These are phyloP conservation scores for Drosophila anomelani DNA, from an alignment of 2,888 invertebrate species.

Conservation along the genomic window DNA sequence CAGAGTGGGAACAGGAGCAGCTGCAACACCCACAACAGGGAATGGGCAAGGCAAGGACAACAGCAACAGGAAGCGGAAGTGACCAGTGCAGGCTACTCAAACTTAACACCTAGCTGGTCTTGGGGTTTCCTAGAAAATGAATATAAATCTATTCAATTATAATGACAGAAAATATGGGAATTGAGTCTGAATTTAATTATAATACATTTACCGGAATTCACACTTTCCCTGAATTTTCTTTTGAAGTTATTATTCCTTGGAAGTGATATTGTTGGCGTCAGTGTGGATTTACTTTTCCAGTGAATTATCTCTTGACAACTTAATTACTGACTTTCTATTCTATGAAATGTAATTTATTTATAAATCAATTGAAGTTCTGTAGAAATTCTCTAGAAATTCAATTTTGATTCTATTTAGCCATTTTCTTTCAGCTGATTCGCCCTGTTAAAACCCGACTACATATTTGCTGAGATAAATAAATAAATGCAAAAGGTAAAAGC, in stretches of 20 bases:
- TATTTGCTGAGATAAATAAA: slow-evolving; percentile 7
- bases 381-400: background rate
- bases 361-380: background rate
- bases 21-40: slow-evolving; percentile 22
- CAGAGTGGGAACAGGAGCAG: slow-evolving; percentile 30
- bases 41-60: slow-evolving; percentile 14
- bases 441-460: background rate
- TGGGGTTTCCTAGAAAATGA: background rate
- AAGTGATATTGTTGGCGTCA: background rate
- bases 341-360: background rate
- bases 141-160: background rate
- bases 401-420: background rate
- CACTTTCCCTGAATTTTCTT: background rate
- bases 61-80: slow-evolving; percentile 24
- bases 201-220: background rate
- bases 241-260: background rate
- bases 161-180: background rate
- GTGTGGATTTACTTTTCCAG: background rate
- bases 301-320: background rate
- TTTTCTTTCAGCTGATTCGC: background rate
- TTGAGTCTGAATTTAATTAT: background rate
- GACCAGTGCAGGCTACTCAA: slow-evolving; percentile 47
- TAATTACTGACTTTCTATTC: background rate
- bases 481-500: background rate
- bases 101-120: slow-evolving; percentile 54